phyloP scores from a whole-genome alignment of 1,140 invertebrate species.

The Heliconius himera region DNA sequence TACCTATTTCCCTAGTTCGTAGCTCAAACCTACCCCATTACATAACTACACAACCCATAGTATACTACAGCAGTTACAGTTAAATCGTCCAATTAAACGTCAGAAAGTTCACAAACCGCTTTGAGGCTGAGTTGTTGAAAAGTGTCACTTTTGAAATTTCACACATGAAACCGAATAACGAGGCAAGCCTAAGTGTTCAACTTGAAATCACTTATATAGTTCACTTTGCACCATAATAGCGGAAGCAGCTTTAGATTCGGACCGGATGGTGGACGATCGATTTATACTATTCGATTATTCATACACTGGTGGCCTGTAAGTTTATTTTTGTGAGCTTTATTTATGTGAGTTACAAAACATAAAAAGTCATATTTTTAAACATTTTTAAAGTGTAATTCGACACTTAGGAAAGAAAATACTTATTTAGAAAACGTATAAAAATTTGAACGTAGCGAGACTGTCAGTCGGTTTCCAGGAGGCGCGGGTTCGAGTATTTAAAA shows the following conservation, averaged over 20 bases:
- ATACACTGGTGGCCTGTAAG: neutral
- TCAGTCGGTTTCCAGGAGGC: too few species aligned
- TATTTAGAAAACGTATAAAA: too few species aligned
- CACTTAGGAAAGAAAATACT: too few species aligned
- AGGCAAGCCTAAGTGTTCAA: conserved; percentile 45
- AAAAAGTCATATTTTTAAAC: too few species aligned
- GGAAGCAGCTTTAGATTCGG: neutral
- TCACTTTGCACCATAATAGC: conserved; percentile 3
- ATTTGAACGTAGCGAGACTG: too few species aligned
- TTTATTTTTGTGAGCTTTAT: too few species aligned
- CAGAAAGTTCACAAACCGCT: conserved; percentile 23
- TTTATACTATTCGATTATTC: neutral
- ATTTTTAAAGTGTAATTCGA: too few species aligned
- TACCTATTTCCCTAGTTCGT: neutral
- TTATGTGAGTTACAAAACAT: too few species aligned
- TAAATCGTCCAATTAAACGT: conserved; percentile 26
- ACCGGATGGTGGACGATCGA: neutral
- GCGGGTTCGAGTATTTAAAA: too few species aligned
- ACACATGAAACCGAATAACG: conserved; percentile 41
- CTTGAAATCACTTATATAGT: conserved; percentile 42
- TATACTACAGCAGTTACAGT: neutral
- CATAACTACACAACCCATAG: neutral
- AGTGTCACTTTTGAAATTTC: conserved; percentile 23
- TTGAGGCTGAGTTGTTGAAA: conserved; percentile 17
- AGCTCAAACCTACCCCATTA: neutral